Percentiles rank a stretch among this genome's conserved stretches.
These are phyloP conservation scores for Penaeus japonicus DNA, from an alignment of 1,140 invertebrate species.

Conservation along the genomic window DNA sequence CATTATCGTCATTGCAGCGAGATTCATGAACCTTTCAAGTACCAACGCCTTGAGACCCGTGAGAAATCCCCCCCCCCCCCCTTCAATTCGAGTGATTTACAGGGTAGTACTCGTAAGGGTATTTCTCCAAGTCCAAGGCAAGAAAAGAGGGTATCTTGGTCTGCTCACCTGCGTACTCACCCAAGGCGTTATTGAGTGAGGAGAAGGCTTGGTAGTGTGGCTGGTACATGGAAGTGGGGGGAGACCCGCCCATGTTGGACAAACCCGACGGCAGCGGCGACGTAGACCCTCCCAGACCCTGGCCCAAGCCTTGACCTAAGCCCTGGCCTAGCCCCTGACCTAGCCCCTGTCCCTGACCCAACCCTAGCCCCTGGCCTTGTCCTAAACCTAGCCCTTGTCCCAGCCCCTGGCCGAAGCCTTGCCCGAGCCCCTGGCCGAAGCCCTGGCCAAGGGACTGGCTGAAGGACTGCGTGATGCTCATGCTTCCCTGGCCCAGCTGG, in stretches of 20 bases:
- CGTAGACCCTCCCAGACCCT: constrained; percentile 46
- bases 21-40: too few species aligned
- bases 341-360: constrained; percentile 27
- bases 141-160: neutral
- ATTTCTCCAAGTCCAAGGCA: neutral
- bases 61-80: too few species aligned
- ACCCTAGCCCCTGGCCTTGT: constrained; percentile 14
- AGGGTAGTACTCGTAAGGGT: too few species aligned
- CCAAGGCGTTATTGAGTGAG: constrained; percentile 55
- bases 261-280: constrained; percentile 50
- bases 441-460: constrained; percentile 46
- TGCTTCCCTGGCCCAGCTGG: constrained; percentile 52
- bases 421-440: constrained; percentile 41
- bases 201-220: constrained; percentile 51
- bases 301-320: constrained; percentile 33
- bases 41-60: too few species aligned
- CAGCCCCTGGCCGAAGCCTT: constrained; percentile 48
- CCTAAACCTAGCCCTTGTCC: constrained; percentile 33
- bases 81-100: too few species aligned
- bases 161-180: constrained; percentile 56
- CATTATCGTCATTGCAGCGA: too few species aligned
- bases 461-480: constrained; percentile 51
- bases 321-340: constrained; percentile 48
- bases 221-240: constrained; percentile 53
- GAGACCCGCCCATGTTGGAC: constrained; percentile 34